Conservation (phyloP, 1,140 invertebrate genomes). For the Hyposmocoma kahamanoa region DNA sequence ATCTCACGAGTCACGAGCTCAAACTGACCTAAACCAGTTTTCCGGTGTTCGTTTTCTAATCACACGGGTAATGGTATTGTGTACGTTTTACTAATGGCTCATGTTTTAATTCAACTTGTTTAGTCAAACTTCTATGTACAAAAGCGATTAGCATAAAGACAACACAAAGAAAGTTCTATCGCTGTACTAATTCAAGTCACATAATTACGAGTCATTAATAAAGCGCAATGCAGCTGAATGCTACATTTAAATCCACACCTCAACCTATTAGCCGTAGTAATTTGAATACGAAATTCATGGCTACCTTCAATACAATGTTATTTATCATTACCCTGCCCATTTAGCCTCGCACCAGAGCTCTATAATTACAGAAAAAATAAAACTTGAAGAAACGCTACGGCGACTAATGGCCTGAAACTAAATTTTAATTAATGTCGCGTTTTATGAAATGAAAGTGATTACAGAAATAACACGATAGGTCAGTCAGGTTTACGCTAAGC, state of each 20-base stretch:
- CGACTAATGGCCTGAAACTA: slow-evolving; percentile 71
- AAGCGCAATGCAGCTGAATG: slow-evolving; percentile 40
- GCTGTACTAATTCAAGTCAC: slow-evolving; percentile 10
- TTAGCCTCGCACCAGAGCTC: slow-evolving; percentile 58
- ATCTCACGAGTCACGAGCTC: slow-evolving; percentile 69
- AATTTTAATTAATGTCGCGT: slow-evolving; percentile 74
- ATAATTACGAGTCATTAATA: slow-evolving; percentile 35
- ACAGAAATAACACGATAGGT: slow-evolving; percentile 65
- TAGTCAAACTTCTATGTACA: too few species aligned
- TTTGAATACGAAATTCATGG: slow-evolving; percentile 66
- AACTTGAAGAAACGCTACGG: slow-evolving; percentile 67
- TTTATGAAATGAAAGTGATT: slow-evolving; percentile 69
- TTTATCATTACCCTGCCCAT: slow-evolving; percentile 67
- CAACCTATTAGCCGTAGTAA: slow-evolving; percentile 56
- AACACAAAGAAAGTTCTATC: slow-evolving; percentile 1
- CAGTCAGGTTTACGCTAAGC: slow-evolving; percentile 18
- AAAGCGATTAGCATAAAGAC: too few species aligned
- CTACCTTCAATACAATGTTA: slow-evolving; percentile 59
- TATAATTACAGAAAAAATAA: slow-evolving; percentile 70
- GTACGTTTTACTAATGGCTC: slow-evolving; percentile 25
- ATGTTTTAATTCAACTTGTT: too few species aligned
- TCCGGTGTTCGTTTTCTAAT: slow-evolving; percentile 57
- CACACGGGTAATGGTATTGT: slow-evolving; percentile 49
- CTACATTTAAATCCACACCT: slow-evolving; percentile 50
- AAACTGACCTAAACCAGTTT: slow-evolving; percentile 56